phyloP scores from a whole-genome alignment of 2,797 vertebrate genomes.

The Ceyx erithaca region DNA sequence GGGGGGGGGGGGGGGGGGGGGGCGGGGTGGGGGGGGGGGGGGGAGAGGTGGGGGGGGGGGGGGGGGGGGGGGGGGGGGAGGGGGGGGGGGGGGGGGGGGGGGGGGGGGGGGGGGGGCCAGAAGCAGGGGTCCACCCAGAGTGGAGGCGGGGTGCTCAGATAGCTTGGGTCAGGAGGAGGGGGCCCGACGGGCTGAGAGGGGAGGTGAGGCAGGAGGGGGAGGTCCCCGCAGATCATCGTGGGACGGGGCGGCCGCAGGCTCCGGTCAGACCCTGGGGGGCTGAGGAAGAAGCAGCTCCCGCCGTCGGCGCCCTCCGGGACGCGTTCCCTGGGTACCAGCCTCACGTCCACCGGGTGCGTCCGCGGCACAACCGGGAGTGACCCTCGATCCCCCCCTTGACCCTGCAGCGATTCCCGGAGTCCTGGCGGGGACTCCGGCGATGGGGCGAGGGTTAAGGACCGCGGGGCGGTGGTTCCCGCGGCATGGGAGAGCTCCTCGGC shows the following conservation, averaged over 20 bases:
- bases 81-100: too few relatives aligned
- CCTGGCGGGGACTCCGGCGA: not conserved
- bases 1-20: too few relatives aligned
- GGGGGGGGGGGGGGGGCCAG: too few relatives aligned
- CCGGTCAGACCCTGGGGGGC: not conserved
- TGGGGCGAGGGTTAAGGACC: too few relatives aligned
- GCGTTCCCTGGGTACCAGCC: not conserved
- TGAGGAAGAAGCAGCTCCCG: not conserved
- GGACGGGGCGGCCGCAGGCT: not conserved
- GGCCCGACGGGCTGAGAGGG: not conserved
- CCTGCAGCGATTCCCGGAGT: not conserved
- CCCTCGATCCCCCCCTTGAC: not conserved
- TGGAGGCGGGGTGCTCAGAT: not conserved
- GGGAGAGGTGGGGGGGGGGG: too few relatives aligned
- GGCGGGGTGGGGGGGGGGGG: too few relatives aligned
- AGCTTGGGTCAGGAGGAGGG: not conserved
- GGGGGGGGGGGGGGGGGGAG: too few relatives aligned
- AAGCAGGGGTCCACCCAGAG: not conserved
- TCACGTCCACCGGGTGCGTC: not conserved
- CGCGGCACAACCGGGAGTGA: not conserved
- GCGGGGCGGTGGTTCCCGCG: not conserved
- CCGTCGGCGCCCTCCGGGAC: not conserved
- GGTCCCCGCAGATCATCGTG: fast-evolving
- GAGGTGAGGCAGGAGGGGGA: not conserved
- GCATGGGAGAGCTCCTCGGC: not conserved